Evolutionary conservation across 2,113 vertebrate species (phyloP), one percentile per base, ranked within the genome.

Genomic region (Coturnix japonica): DNA sequence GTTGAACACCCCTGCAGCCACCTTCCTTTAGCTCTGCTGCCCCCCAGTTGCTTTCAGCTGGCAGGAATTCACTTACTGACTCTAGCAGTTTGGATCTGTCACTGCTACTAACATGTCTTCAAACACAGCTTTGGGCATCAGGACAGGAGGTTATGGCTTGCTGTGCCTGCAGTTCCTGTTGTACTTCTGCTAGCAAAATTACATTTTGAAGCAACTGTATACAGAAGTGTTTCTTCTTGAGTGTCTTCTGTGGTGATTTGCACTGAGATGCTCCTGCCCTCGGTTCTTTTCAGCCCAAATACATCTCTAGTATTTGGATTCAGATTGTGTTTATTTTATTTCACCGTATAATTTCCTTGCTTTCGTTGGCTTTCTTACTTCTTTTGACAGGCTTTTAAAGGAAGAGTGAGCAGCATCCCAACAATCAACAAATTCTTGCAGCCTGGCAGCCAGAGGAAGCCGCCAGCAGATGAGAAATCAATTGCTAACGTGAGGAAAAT

Each of bases 401-500:
- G 94, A 53, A 98, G 97, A 96, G 98, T 97, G 95, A 98, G 92
- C 47, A 93, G 43, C 33, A 91, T 98, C 30, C 97, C 98, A 8
- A 97, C 97, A 35, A 97, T 99, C 92, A 96, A 95, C 44, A 98
- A 96, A 89, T 99, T 99, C 96, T 94, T 99, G 92, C 96, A 98
- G 92, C 98, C 98, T 12, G 98, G 98, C 65, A 99, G 99, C 94
- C 97, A 98, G 91, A 98, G 98, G 85, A 98, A 98, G 91, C 96
- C 94, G 0, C 97, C 84, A 31, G 37, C 95, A 1, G 98, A 99
- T 75, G 97, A 97, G 2, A 90, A 39, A 2, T 97, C 94, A 9
- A 0, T 97, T 11, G 95, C 97, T 16, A 39, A 61, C 1, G 95
- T 97, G 43, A 95, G 19, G 79, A 93, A 92, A 22, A 93, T 98